Evolutionary conservation across 2,888 invertebrate species (phyloP), one percentile per base, ranked within the genome.

Genomic region (Scrobipalpa atriplicella): DNA sequence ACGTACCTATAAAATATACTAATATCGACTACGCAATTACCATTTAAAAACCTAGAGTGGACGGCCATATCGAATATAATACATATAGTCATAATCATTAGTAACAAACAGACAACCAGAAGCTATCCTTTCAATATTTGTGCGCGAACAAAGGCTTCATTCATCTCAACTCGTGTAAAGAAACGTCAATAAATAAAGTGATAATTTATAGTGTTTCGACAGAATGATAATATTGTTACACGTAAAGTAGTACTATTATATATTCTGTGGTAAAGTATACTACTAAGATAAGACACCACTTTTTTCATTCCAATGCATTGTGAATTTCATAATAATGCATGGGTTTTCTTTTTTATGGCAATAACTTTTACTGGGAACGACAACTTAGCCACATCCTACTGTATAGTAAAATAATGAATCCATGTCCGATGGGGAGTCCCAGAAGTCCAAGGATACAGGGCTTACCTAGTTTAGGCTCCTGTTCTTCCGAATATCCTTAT

Each of bases 11-110:
- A 56, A 21, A 56, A 29, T 1, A 16, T 60, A 60, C 38, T 60
- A 29, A 60, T 60, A 8, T 16, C 38, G 10, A 16, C 29, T 16
- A 9, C 16, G 38, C 58, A 36, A 58, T 58, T 16, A 60, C 36
- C 38, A 18, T 60, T 60, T n/a, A 21, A 38, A 38, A 16, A 60
- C 13, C 60, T n/a, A n/a, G 8, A 60, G 60, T 60, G 60, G 60
- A 38, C 10, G 60, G 36, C 16, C 54, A 21, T 56, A 21, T 16
- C n/a, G 60, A 60, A 60, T 38, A 60, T 16, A 16, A 60, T 36
- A 43, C n/a, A 5, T 21, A 38, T 60, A 60, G 38, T 29, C 29
- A 3, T 29, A 60, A 38, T 60, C 29, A 16, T 29, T 8, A 6
- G 10, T 13, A n/a, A 36, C 16, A 7, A 36, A n/a, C 10, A 18